Evolutionary conservation across 1,140 invertebrate genomes (phyloP), one percentile per base, ranked within the genome.

Genomic region (Diachasma alloeum): DNA sequence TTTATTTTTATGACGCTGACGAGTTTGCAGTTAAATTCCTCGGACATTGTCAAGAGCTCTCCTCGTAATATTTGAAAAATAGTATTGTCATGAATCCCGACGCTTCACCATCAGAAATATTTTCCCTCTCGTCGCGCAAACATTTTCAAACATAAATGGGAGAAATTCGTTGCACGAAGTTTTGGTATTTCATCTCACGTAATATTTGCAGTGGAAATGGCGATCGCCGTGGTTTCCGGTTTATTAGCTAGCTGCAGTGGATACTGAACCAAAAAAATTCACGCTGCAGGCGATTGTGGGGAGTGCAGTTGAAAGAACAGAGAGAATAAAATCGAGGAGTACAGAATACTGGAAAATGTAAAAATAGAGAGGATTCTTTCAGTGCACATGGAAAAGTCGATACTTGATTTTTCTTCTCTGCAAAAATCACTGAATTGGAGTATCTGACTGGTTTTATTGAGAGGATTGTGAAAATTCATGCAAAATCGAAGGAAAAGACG

Each of bases 211-310:
- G 24, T 69, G 44, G 46, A 56, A 76, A 59, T 69, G 67, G 66
- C 31, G 66, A 44, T 76, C 24, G 44, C 44, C 22, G 22, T 48
- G 63, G 76, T 81, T 83, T 78, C 74, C 74, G 77, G 68, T 81
- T 75, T 83, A 80, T 83, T 82, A 80, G 74, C 67, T 63, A 15
- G 22, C 59, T 26, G n/a, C 37, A 37, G 6, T 46, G 66, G 66
- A 69, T 26, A 46, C 66, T 56, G n/a, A 46, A 46, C 66, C 22
- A 17, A 8, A 67, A 56, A 69, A 75, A 53, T 69, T 24, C 9
- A 26, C 24, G 59, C 59, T 31, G 0, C 24, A 63, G 59, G 59
- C 59, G 59, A 63, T 63, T 63, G 48, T 17, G n/a, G 48, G 0
- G 48, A 46, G 44, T 46, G n/a, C 44, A 46, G 44, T 46, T 46